Percentiles rank a stretch among this genome's conserved stretches.
Conservation (phyloP, 2,797 vertebrate genomes). For the Anisognathus igniventris region DNA sequence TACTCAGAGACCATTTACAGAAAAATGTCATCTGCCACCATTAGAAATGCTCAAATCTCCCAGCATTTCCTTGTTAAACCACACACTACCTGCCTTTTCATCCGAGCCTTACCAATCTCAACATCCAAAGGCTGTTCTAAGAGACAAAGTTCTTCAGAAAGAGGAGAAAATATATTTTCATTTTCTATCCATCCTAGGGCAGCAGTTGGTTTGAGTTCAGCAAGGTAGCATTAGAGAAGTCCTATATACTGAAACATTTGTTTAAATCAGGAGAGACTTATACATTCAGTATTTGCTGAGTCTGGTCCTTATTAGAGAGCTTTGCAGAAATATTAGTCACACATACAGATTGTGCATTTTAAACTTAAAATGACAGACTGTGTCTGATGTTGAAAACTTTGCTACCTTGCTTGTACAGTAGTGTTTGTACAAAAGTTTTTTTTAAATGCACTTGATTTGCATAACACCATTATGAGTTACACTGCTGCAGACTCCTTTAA, state of each 20-base stretch:
- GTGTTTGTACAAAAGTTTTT: slow-evolving; percentile 11
- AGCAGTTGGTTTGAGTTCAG: background rate
- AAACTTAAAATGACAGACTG: background rate
- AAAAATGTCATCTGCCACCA: background rate
- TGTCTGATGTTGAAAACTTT: background rate
- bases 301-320: background rate
- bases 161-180: background rate
- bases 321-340: background rate
- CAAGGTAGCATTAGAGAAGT: background rate
- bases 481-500: slow-evolving; percentile 36
- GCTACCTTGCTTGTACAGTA: background rate
- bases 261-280: slow-evolving; percentile 3
- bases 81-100: background rate
- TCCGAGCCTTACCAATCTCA: background rate
- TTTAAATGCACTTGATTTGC: slow-evolving; percentile 27
- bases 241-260: background rate
- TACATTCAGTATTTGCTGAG: background rate
- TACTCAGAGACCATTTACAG: background rate
- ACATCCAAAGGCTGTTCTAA: background rate
- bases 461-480: slow-evolving; percentile 26
- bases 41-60: background rate
- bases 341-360: background rate
- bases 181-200: background rate
- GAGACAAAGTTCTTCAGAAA: background rate
- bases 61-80: background rate